Evolutionary conservation across 1,140 invertebrate genomes (phyloP).

Genomic region (Drosophila saltans): DNA sequence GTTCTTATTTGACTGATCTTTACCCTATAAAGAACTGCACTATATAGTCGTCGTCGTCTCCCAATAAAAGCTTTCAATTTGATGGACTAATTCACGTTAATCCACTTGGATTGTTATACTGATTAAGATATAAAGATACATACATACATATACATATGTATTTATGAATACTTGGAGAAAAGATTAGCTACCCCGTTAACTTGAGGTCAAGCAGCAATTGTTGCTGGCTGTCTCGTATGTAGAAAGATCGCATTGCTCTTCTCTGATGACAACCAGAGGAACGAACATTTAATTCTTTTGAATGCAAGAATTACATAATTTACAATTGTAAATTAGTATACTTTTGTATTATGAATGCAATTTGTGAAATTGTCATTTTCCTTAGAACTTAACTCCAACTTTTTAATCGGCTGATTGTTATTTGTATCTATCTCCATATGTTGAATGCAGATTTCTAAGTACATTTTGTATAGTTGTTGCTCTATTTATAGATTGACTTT

Average conservation of each 20-base stretch:
- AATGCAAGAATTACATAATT: background rate
- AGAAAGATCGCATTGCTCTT: too few species aligned
- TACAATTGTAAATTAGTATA: too few species aligned
- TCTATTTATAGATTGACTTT: constrained; percentile 41
- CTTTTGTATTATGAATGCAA: background rate
- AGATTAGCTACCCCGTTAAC: too few species aligned
- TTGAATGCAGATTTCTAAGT: background rate
- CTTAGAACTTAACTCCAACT: background rate
- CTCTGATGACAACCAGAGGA: too few species aligned
- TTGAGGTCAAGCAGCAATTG: too few species aligned
- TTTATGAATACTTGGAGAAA: background rate
- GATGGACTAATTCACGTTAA: background rate
- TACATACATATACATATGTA: background rate
- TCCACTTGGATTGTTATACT: background rate
- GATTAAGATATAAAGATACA: background rate
- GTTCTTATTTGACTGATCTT: too few species aligned
- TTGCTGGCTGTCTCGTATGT: too few species aligned
- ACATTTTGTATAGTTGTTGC: constrained; percentile 5
- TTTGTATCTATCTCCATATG: background rate
- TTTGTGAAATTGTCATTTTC: background rate
- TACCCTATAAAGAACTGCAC: too few species aligned
- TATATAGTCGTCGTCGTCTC: too few species aligned
- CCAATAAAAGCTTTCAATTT: background rate
- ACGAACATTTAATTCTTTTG: too few species aligned
- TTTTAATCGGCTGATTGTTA: background rate